These are phyloP conservation scores for Trissolcus brochymenae DNA, from an alignment of 2,888 invertebrate species.

Conservation along the genomic window DNA sequence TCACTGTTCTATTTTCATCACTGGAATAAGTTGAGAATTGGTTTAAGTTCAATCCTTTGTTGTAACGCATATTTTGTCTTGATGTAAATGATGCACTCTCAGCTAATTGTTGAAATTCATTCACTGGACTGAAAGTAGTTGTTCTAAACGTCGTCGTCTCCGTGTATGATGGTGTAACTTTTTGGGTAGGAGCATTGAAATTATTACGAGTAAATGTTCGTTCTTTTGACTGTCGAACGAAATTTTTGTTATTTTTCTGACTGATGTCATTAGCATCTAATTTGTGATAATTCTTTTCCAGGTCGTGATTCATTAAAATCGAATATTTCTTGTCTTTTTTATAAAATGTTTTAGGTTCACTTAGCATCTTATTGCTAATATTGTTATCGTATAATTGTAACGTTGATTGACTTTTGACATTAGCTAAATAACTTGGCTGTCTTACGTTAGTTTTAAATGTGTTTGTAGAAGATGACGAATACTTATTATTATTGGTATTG, in stretches of 20 bases:
- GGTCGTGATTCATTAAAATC: slow-evolving; percentile 56
- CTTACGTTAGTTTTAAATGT: slow-evolving; percentile 60
- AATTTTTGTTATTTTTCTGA: slow-evolving; percentile 62
- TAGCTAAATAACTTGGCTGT: slow-evolving; percentile 63
- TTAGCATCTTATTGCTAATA: slow-evolving; percentile 55
- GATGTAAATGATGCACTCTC: slow-evolving; percentile 87
- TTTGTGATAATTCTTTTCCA: slow-evolving; percentile 61
- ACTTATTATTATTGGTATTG: slow-evolving; percentile 51
- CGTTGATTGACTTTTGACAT: slow-evolving; percentile 57
- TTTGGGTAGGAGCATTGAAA: slow-evolving; percentile 59
- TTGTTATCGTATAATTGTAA: slow-evolving; percentile 56
- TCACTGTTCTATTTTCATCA: slow-evolving; percentile 55
- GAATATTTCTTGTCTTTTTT: slow-evolving; percentile 44
- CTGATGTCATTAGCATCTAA: slow-evolving; percentile 61
- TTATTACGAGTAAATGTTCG: slow-evolving; percentile 61
- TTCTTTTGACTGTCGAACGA: slow-evolving; percentile 58
- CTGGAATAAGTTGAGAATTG: slow-evolving; percentile 64
- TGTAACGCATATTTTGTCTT: slow-evolving; percentile 71
- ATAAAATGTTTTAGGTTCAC: slow-evolving; percentile 57
- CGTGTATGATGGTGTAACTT: slow-evolving; percentile 69
- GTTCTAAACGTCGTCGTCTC: slow-evolving; percentile 74
- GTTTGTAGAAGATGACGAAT: slow-evolving; percentile 37
- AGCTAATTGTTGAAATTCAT: slow-evolving; percentile 84
- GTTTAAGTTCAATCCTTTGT: slow-evolving; percentile 65
- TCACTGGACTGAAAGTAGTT: slow-evolving; percentile 76